These are phyloP conservation scores for Tenthredo livida DNA, from an alignment of 2,888 invertebrate genomes.

Conservation along the genomic window DNA sequence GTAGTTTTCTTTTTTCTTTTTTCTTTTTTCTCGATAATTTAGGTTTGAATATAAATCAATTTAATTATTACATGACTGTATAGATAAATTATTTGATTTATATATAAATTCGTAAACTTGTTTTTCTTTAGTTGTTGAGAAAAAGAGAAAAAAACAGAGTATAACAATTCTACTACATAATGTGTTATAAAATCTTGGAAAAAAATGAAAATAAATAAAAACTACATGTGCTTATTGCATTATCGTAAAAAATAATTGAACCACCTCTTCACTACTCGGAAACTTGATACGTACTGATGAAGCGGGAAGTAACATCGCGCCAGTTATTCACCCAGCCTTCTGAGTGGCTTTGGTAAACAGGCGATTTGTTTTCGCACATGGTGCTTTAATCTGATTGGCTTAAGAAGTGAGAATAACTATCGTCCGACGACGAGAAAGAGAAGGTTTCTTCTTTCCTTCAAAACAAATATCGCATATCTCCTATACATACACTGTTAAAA, in stretches of 20 bases:
- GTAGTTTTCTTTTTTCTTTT: not conserved
- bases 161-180: not conserved
- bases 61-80: not conserved
- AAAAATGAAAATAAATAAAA: too few species aligned
- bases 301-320: not conserved
- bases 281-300: slow-evolving; percentile 32
- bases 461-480: not conserved
- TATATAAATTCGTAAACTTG: not conserved
- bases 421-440: not conserved
- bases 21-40: not conserved
- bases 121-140: too few species aligned
- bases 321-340: not conserved
- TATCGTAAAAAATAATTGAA: not conserved
- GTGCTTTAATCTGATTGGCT: slow-evolving; percentile 30
- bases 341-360: slow-evolving; percentile 22
- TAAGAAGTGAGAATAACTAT: not conserved
- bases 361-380: slow-evolving; percentile 48
- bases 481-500: too few species aligned
- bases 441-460: slow-evolving; percentile 26
- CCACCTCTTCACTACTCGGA: slow-evolving; percentile 3
- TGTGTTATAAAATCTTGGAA: not conserved
- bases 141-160: too few species aligned
- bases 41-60: not conserved
- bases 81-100: not conserved
- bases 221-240: not conserved